These are phyloP conservation scores for Choloepus hoffmanni DNA, from an alignment of 2,113 vertebrate genomes.

Conservation along the genomic window DNA sequence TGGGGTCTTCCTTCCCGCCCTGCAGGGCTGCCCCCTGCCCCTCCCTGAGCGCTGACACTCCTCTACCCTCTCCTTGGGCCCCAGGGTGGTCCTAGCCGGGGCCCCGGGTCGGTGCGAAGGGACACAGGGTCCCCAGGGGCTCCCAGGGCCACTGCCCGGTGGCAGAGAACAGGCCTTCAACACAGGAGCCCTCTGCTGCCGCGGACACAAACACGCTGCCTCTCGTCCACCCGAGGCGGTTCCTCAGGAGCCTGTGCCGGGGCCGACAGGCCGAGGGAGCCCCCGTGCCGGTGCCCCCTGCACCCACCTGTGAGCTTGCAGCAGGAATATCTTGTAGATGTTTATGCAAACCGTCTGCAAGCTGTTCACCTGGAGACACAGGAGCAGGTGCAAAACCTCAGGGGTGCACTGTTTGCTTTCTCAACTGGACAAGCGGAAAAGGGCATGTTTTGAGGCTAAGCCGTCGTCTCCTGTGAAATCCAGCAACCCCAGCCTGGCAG, in stretches of 20 bases:
- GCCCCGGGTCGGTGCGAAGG: too few relatives aligned
- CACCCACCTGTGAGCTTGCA: conserved; percentile 94
- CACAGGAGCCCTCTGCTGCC: neutral
- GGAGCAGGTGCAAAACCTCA: too few relatives aligned
- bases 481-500: fast-evolving
- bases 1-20: neutral
- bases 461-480: fast-evolving
- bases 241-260: too few relatives aligned
- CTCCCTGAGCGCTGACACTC: too few relatives aligned
- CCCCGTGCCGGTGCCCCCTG: neutral
- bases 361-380: conserved; percentile 89
- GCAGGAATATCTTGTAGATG: conserved; percentile 93
- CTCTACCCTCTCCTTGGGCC: too few relatives aligned
- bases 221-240: neutral
- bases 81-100: too few relatives aligned
- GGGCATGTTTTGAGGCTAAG: fast-evolving
- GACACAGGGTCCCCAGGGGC: too few relatives aligned
- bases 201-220: neutral
- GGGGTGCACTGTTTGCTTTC: too few relatives aligned
- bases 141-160: too few relatives aligned
- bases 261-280: too few relatives aligned
- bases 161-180: too few relatives aligned
- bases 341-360: conserved; percentile 90
- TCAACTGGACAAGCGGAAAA: fast-evolving
- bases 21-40: too few relatives aligned